Evolutionary conservation across 2,888 invertebrate species (phyloP).

Genomic region (Sphecodes monilicornis): DNA sequence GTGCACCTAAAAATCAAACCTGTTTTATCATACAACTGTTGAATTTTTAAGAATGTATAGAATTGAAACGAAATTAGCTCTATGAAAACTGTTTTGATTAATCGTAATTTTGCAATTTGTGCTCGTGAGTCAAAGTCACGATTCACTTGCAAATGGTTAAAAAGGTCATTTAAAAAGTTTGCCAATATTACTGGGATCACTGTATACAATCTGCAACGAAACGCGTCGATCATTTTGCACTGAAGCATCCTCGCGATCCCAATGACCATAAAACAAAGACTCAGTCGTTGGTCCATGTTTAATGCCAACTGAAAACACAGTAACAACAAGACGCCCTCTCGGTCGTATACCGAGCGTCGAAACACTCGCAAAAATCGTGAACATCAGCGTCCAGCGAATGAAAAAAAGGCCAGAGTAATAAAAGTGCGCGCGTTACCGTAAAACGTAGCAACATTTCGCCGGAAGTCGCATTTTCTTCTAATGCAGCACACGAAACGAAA

Average conservation of each 20-base stretch:
- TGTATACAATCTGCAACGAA: neutral
- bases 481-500: slow-evolving; percentile 7
- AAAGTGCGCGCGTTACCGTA: slow-evolving; percentile 62
- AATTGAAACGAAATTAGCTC: too few relatives aligned
- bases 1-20: too few relatives aligned
- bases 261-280: neutral
- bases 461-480: slow-evolving; percentile 55
- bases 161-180: too few relatives aligned
- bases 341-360: neutral
- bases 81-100: too few relatives aligned
- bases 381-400: neutral
- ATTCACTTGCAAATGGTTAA: too few relatives aligned
- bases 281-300: neutral
- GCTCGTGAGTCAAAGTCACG: too few relatives aligned
- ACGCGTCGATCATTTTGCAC: too few relatives aligned
- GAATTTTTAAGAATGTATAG: too few relatives aligned
- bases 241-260: neutral
- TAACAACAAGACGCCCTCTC: neutral
- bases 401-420: neutral
- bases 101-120: too few relatives aligned
- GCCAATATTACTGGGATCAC: too few relatives aligned
- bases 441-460: slow-evolving; percentile 50
- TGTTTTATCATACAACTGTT: too few relatives aligned
- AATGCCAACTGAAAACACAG: neutral
- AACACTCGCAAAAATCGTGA: neutral